Conservation (phyloP, 2,797 vertebrate species). For the Balearica regulorum region DNA sequence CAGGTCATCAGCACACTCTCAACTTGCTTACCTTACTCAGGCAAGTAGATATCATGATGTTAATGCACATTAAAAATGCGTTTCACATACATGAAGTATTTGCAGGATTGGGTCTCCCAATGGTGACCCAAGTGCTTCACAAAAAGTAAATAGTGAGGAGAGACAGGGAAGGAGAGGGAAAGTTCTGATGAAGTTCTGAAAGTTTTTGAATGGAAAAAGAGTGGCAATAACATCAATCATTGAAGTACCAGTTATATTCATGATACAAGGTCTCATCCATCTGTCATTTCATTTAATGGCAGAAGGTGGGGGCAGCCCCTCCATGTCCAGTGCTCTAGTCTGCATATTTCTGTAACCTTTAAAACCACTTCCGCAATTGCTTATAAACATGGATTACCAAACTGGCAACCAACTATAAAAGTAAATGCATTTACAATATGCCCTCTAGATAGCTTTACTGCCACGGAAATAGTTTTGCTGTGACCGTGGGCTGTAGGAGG, state of each 20-base stretch:
- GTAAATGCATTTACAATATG: slow-evolving; percentile 69
- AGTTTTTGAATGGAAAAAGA: not conserved
- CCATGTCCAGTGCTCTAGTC: slow-evolving; percentile 26
- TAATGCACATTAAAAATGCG: not conserved
- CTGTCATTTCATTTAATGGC: slow-evolving; percentile 36
- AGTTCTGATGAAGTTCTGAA: not conserved
- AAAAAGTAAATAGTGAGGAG: not conserved
- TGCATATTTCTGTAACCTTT: slow-evolving; percentile 66
- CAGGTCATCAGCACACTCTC: not conserved
- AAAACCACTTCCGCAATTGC: slow-evolving; percentile 58
- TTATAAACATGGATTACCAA: slow-evolving; percentile 67
- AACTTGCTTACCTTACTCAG: not conserved
- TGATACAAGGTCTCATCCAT: not conserved
- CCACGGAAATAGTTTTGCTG: slow-evolving; percentile 64
- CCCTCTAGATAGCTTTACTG: slow-evolving; percentile 64
- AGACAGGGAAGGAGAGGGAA: not conserved
- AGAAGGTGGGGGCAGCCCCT: not conserved
- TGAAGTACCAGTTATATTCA: not conserved
- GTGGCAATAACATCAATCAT: not conserved
- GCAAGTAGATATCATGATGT: not conserved
- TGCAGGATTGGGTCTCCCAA: not conserved
- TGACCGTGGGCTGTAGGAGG: not conserved
- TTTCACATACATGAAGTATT: not conserved
- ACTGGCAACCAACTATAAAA: slow-evolving; percentile 55
- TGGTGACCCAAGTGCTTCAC: not conserved